phyloP scores from a whole-genome alignment of 2,113 vertebrate genomes.

The Equus przewalskii region DNA sequence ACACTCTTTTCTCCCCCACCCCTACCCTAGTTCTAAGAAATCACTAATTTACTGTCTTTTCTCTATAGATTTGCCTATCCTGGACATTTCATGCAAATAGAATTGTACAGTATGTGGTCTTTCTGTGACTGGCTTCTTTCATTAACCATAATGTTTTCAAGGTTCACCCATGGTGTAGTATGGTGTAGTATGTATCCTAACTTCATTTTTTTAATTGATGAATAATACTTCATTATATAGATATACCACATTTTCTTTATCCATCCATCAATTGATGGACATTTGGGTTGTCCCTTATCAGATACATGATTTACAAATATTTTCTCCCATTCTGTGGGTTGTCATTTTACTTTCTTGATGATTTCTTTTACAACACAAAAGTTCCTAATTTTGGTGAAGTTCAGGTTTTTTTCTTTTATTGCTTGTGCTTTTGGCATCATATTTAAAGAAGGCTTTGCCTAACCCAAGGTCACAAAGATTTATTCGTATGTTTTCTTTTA shows the following conservation, averaged over 20 bases:
- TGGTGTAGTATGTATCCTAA: background rate
- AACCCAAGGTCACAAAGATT: background rate
- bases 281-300: background rate
- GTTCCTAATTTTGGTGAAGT: background rate
- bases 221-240: background rate
- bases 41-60: constrained; percentile 7
- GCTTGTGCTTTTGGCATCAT: background rate
- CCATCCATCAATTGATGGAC: background rate
- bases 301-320: background rate
- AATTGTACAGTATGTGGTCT: background rate
- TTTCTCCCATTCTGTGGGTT: background rate
- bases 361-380: background rate
- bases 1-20: background rate
- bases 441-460: background rate
- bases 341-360: constrained; percentile 13
- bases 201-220: background rate
- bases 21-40: background rate
- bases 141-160: background rate
- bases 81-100: constrained; percentile 1
- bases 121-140: background rate
- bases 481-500: constrained; percentile 32
- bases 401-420: background rate
- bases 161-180: background rate
- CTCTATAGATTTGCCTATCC: background rate
- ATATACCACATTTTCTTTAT: background rate